Evolutionary conservation across 2,888 invertebrate species (phyloP), one percentile per base, ranked within the genome.

Genomic region (Deroplatys truncata): DNA sequence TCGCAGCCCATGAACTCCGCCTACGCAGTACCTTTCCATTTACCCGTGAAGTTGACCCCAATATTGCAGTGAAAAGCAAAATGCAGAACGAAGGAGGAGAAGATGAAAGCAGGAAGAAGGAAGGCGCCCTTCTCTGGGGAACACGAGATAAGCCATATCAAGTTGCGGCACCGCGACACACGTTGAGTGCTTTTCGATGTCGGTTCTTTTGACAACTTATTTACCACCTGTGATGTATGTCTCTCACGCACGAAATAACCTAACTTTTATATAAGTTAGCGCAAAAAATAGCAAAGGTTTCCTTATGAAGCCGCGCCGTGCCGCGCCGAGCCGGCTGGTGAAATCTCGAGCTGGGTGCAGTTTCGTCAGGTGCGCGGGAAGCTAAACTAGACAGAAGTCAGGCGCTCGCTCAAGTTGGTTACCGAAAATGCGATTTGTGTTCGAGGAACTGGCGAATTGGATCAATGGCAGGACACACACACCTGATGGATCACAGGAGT

Each of bases 101-200:
- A 9, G 56, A 25, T 20, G 56, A 25, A 72, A 25, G 56, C 9
- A 72, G 56, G 56, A 72, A 25, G 56, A 25, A 72, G 56, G 56
- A 72, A 25, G 56, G 56, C 56, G 25, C 56, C 56, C 56, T 16
- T 72, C 56, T 72, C 56, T 5, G 25, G 56, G 56, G 56, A 72
- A 20, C 56, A 72, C 56, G 5, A 72, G 56, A 72, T 72, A 72
- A 72, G 56, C 56, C 56, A 72, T 72, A 72, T 72, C 56, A 72
- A 72, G 56, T 72, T 72, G 56, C 56, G 20, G 56, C 20, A 16
- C 56, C 56, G 56, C 56, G 56, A 20, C 15, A 9, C 29, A 29
- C 28, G 82, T 31, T 86, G 86, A 86, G 86, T 86, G 86, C 86
- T 86, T 86, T 86, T 82, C 86, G 86, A 86, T 86, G 86, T 86